Percentiles rank a stretch among this genome's conserved stretches.
phyloP scores from a whole-genome alignment of 1,140 invertebrate species.

The Mercenaria mercenaria region DNA sequence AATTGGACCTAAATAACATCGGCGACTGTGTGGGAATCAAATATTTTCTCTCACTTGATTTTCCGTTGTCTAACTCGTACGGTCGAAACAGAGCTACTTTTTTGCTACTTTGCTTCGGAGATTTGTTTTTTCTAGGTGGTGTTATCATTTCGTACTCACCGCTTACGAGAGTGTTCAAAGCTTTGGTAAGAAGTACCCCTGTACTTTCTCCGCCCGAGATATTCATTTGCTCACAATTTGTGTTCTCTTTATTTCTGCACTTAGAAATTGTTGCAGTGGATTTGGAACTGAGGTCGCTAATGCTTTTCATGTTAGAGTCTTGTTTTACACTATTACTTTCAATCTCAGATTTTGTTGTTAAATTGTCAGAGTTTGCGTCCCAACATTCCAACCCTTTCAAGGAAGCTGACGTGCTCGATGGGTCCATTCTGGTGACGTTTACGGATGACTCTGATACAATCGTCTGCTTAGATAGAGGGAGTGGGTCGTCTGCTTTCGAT shows the following conservation, averaged over 20 bases:
- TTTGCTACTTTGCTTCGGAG: background rate
- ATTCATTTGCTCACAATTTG: conserved; percentile 10
- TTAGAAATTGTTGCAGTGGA: background rate
- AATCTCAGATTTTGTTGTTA: background rate
- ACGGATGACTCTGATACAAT: background rate
- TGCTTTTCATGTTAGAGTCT: background rate
- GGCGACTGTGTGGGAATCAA: conserved; percentile 10
- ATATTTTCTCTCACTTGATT: conserved; percentile 40
- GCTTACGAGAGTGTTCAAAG: conserved; percentile 42
- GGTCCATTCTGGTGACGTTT: background rate
- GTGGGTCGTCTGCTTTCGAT: background rate
- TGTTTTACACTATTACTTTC: background rate
- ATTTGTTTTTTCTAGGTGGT: conserved; percentile 28
- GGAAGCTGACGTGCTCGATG: background rate
- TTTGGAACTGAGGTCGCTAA: background rate
- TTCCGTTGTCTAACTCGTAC: conserved; percentile 57
- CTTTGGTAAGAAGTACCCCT: conserved; percentile 36
- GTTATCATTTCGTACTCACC: conserved; percentile 51
- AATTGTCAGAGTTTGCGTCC: background rate
- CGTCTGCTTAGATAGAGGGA: background rate
- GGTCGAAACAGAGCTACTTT: conserved; percentile 51
- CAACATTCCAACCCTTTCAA: background rate
- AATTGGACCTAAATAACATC: conserved; percentile 48
- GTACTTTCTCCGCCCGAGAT: conserved; percentile 48
- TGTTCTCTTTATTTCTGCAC: background rate